Conservation (phyloP, 2,888 invertebrate genomes). For the Dendrolimus pini region DNA sequence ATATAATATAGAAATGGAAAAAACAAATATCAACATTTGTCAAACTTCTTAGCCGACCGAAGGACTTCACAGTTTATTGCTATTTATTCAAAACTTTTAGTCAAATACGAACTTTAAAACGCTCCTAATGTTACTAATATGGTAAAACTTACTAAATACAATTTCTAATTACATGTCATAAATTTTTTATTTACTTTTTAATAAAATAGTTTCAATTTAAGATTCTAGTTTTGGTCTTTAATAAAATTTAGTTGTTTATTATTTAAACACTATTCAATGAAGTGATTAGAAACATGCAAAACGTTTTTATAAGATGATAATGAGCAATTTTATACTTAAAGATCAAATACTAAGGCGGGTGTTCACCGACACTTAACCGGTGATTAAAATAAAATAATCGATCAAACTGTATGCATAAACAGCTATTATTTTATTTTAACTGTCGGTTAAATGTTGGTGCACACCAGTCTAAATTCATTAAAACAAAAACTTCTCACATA, state of each 20-base stretch:
- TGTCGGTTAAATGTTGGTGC: no score
- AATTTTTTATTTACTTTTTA: constrained; percentile 45
- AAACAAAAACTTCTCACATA: constrained; percentile 10
- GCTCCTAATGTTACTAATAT: constrained; percentile 48
- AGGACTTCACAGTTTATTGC: constrained; percentile 36
- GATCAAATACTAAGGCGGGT: constrained; percentile 25
- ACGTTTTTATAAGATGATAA: constrained; percentile 33
- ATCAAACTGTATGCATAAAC: no score
- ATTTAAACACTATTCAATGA: constrained; percentile 37
- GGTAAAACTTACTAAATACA: constrained; percentile 45
- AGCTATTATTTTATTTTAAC: no score
- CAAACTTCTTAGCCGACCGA: background rate
- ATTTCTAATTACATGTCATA: constrained; percentile 35
- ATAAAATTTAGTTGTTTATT: constrained; percentile 46
- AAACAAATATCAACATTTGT: background rate
- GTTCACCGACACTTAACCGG: no score
- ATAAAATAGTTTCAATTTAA: constrained; percentile 50
- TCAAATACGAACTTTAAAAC: constrained; percentile 35
- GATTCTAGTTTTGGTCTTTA: constrained; percentile 63
- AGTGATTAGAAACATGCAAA: constrained; percentile 54
- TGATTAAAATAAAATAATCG: no score
- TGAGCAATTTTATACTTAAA: constrained; percentile 52
- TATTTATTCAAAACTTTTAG: constrained; percentile 34
- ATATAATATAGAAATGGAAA: no score
- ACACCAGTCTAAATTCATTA: constrained; percentile 10